These are phyloP conservation scores for Xiphorhynchus elegans DNA, from an alignment of 2,113 vertebrate species.

Conservation along the genomic window DNA sequence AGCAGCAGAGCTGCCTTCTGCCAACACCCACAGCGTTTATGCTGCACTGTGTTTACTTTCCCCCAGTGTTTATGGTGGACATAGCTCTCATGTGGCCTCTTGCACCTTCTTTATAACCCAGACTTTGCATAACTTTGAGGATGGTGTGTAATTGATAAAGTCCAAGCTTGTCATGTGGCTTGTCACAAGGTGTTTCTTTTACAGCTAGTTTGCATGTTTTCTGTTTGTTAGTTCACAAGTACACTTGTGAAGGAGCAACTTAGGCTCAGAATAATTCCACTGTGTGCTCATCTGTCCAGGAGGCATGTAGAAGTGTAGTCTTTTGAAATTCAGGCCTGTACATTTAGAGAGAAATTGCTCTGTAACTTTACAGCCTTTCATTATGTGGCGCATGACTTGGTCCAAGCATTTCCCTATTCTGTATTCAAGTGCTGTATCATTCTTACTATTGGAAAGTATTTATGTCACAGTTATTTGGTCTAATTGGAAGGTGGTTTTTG, in stretches of 20 bases:
- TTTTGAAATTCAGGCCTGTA: not conserved
- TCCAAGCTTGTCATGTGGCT: not conserved
- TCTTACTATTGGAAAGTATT: not conserved
- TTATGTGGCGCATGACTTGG: not conserved
- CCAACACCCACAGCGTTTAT: not conserved
- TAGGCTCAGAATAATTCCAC: not conserved
- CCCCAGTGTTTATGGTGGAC: rapidly evolving
- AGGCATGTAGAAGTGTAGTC: not conserved
- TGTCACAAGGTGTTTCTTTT: not conserved
- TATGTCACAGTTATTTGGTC: not conserved
- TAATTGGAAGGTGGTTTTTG: not conserved
- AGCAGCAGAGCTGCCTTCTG: not conserved
- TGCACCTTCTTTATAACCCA: not conserved
- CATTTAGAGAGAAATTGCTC: not conserved
- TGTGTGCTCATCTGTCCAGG: rapidly evolving
- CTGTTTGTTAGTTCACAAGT: not conserved
- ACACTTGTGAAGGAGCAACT: not conserved
- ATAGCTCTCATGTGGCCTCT: not conserved
- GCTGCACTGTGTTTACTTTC: not conserved
- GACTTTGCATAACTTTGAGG: not conserved
- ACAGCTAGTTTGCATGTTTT: not conserved
- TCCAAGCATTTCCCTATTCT: not conserved
- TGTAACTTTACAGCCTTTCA: not conserved
- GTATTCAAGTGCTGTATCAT: not conserved
- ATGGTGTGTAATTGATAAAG: not conserved